A percentile compares a stretch with the other conserved stretches of the same genome.
Conservation (phyloP, 23 tunicate genomes). For the Ciona savignyi region DNA sequence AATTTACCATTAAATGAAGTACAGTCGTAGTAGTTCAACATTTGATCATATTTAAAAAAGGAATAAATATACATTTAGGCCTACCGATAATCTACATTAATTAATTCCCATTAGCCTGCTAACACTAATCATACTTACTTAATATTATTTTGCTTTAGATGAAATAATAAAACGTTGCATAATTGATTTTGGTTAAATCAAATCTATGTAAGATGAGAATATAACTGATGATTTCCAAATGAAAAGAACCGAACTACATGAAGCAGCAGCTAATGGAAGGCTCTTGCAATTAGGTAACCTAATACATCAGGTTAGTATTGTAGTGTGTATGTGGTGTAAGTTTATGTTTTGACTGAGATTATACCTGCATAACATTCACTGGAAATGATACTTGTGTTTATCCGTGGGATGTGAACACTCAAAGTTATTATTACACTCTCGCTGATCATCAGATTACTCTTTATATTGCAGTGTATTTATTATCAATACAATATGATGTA, state of each 20-base stretch:
- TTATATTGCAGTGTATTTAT: too few relatives aligned
- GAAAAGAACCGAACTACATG: conserved; percentile 10
- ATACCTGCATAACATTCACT: neutral
- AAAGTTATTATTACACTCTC: too few relatives aligned
- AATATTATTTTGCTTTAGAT: neutral
- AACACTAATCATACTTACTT: neutral
- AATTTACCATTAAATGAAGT: neutral
- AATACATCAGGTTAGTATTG: neutral
- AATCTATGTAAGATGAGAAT: neutral
- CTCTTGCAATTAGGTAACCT: neutral
- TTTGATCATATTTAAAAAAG: too few relatives aligned
- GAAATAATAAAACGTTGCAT: neutral
- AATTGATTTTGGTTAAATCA: too few relatives aligned
- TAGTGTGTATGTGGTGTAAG: too few relatives aligned
- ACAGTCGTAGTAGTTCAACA: neutral
- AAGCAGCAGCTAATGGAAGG: conserved; percentile 4
- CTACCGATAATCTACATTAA: too few relatives aligned
- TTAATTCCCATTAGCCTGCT: too few relatives aligned
- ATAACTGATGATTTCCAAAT: neutral
- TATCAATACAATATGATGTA: too few relatives aligned
- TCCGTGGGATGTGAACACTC: too few relatives aligned
- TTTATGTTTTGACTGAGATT: too few relatives aligned
- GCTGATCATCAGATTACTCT: too few relatives aligned
- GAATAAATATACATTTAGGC: too few relatives aligned
- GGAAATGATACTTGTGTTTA: neutral